A percentile compares a stretch with the other conserved stretches of the same genome.
Conservation (phyloP, 2,888 invertebrate species). For the Kryphioiulus occultus region DNA sequence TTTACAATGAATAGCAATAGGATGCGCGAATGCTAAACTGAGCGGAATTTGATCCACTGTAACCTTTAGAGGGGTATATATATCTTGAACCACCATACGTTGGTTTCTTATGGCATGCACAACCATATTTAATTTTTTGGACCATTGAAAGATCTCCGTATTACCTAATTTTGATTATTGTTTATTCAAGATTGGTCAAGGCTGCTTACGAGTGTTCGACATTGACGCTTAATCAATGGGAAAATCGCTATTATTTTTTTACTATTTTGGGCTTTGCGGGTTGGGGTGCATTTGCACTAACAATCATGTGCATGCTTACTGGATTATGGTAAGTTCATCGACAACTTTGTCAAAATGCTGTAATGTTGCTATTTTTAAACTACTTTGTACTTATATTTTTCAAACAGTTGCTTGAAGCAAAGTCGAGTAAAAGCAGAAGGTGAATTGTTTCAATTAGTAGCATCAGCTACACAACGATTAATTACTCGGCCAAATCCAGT, state of each 20-base stretch:
- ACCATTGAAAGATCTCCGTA: neutral
- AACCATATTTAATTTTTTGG: no score
- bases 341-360: no score
- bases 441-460: neutral
- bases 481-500: neutral
- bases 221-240: neutral
- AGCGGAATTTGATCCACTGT: no score
- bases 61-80: no score
- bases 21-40: no score
- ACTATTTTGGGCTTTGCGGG: neutral
- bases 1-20: no score
- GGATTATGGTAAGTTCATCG: neutral
- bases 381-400: neutral
- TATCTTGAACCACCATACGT: no score
- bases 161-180: neutral
- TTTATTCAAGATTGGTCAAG: neutral
- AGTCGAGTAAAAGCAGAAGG: neutral
- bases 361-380: no score
- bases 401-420: conserved; percentile 5
- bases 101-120: no score
- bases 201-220: neutral
- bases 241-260: neutral
- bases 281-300: neutral
- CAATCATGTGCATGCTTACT: neutral
- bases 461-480: neutral